Evolutionary conservation across 2,888 invertebrate genomes (phyloP).

Genomic region (Sinelater perroti): DNA sequence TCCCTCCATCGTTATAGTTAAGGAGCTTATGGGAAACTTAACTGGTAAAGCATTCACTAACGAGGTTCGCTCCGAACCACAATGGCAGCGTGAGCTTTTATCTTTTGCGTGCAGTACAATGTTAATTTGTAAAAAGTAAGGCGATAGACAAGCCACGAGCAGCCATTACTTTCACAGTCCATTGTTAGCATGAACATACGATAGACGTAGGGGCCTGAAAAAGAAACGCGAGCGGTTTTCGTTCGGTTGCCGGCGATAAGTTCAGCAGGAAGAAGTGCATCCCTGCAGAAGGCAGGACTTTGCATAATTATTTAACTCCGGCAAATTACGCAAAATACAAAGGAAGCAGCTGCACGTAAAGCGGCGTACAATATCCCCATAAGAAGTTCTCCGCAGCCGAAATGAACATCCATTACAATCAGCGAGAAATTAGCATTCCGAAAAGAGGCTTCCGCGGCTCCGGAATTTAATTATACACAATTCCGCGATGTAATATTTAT

Average conservation of each 20-base stretch:
- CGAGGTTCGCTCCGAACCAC: too few species aligned
- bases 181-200: too few species aligned
- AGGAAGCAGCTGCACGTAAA: conserved; percentile 34
- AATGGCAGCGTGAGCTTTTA: too few species aligned
- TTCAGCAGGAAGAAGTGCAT: conserved; percentile 19
- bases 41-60: too few species aligned
- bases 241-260: not conserved
- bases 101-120: conserved; percentile 8
- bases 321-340: conserved; percentile 35
- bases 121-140: conserved; percentile 1
- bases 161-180: conserved; percentile 6
- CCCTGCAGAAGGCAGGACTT: conserved; percentile 20
- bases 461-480: conserved; percentile 62
- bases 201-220: too few species aligned
- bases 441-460: conserved; percentile 58
- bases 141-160: not conserved
- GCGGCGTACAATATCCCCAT: conserved; percentile 36
- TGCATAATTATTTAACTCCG: conserved; percentile 24
- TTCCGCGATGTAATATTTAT: conserved; percentile 63
- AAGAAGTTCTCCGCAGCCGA: conserved; percentile 40
- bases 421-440: conserved; percentile 59
- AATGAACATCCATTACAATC: conserved; percentile 60
- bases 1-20: too few species aligned
- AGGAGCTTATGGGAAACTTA: too few species aligned
- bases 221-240: not conserved